These are phyloP conservation scores for Ectemnius lituratus DNA, from an alignment of 2,888 invertebrate genomes.

Conservation along the genomic window DNA sequence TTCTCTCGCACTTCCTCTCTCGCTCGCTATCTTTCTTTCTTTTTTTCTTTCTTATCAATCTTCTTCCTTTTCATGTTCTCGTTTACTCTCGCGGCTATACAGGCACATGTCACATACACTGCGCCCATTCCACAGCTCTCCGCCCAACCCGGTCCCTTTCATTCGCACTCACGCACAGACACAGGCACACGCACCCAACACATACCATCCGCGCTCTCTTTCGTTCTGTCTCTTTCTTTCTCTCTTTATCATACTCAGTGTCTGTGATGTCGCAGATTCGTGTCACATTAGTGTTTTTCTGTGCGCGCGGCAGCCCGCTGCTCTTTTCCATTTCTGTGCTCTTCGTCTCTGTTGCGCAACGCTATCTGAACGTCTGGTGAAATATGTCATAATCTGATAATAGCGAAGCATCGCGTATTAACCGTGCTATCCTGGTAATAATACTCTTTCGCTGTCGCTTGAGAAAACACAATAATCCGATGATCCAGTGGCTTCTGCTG, in stretches of 20 bases:
- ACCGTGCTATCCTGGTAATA: too few species aligned
- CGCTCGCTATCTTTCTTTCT: constrained; percentile 37
- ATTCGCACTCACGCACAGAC: background rate
- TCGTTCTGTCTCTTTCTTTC: constrained; percentile 11
- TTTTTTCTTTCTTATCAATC: constrained; percentile 22
- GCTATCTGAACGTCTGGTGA: constrained; percentile 34
- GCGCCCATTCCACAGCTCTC: constrained; percentile 26
- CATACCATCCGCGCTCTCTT: background rate
- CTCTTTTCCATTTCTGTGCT: constrained; percentile 26
- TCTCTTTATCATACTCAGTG: constrained; percentile 8
- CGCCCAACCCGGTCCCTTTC: background rate
- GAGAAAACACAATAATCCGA: too few species aligned
- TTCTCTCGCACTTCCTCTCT: constrained; percentile 32
- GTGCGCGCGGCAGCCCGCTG: constrained; percentile 32
- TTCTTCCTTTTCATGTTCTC: constrained; percentile 1
- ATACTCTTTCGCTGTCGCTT: too few species aligned
- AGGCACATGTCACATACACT: background rate
- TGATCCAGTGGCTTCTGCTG: too few species aligned
- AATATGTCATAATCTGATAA: constrained; percentile 9
- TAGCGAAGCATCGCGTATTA: constrained; percentile 1
- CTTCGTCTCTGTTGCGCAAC: constrained; percentile 30
- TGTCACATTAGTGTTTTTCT: background rate
- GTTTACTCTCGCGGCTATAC: too few species aligned
- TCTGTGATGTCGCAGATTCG: constrained; percentile 4
- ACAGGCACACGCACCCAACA: background rate